Evolutionary conservation across 2,888 invertebrate genomes (phyloP).

Genomic region (Oconnorella tubifera): DNA sequence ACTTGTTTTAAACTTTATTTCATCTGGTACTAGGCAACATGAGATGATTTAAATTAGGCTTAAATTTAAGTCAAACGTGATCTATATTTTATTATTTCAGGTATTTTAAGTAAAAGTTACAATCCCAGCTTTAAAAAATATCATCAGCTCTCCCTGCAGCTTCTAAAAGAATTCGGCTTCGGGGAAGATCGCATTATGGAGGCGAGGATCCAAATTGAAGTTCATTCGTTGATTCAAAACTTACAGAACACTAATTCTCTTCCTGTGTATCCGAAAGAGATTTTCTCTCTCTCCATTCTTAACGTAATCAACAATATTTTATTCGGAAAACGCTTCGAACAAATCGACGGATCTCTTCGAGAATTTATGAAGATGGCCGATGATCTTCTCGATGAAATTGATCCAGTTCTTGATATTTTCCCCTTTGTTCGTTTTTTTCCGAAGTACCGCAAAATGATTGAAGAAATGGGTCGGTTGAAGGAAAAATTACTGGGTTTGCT

Average conservation of each 20-base stretch:
- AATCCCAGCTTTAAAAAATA: too few species aligned
- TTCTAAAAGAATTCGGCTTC: constrained; percentile 15
- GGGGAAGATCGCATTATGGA: constrained; percentile 11
- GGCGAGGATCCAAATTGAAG: too few species aligned
- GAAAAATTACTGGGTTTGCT: too few species aligned
- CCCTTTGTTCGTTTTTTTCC: not conserved
- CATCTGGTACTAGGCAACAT: too few species aligned
- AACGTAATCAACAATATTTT: constrained; percentile 10
- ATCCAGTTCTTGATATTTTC: not conserved
- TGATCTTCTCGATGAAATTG: not conserved
- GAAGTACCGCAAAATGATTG: not conserved
- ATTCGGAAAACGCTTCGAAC: not conserved
- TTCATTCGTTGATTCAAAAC: too few species aligned
- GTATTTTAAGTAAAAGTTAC: too few species aligned
- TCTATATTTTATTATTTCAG: too few species aligned
- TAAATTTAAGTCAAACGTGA: too few species aligned
- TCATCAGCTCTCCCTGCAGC: too few species aligned
- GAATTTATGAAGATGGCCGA: not conserved
- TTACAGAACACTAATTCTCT: too few species aligned
- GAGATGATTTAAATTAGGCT: too few species aligned
- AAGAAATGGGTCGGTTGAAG: not conserved
- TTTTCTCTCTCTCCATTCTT: not conserved
- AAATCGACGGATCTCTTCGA: not conserved
- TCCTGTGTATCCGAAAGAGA: constrained; percentile 8
- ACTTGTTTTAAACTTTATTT: too few species aligned